Evolutionary conservation across 2,888 invertebrate genomes (phyloP).

Genomic region (Cerastis leucographa): DNA sequence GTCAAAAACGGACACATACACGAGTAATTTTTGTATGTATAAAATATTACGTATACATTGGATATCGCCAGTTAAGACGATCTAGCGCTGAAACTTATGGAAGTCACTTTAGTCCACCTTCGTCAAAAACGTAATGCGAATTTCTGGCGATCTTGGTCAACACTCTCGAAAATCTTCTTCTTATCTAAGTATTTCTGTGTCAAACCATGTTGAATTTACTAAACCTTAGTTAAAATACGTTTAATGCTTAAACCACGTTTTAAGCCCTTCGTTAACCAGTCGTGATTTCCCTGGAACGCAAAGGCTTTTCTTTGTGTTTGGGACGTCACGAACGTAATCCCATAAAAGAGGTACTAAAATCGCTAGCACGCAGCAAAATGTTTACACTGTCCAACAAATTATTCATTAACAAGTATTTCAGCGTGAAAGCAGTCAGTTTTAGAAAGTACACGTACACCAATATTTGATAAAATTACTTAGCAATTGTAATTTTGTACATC

Average conservation of each 20-base stretch:
- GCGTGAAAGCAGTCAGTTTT: not conserved
- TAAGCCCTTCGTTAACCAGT: conserved; percentile 51
- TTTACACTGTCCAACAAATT: conserved; percentile 19
- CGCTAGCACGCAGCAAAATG: conserved; percentile 21
- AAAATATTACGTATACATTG: not conserved
- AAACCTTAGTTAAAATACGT: not conserved
- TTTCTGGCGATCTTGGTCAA: not conserved
- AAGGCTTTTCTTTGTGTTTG: conserved; percentile 54
- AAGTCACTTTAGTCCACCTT: not conserved
- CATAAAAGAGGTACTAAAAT: conserved; percentile 51
- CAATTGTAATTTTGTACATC: conserved; percentile 9
- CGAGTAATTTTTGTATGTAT: not conserved
- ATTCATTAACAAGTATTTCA: conserved; percentile 9
- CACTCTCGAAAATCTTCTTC: not conserved
- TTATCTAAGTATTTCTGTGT: not conserved
- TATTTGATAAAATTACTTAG: not conserved
- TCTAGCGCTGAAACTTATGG: not conserved
- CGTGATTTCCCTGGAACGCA: conserved; percentile 54
- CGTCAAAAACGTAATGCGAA: not conserved
- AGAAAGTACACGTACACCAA: not conserved
- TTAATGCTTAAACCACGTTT: conserved; percentile 31
- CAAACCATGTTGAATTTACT: conserved; percentile 46
- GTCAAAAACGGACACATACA: not conserved
- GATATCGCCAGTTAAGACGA: not conserved
- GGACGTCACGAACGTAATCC: conserved; percentile 49